Evolutionary conservation across 37 sponge, comb jelly and placozoan species (phyloP), one percentile per base, ranked within the genome.

Genomic region (Aplysina aerophoba): DNA sequence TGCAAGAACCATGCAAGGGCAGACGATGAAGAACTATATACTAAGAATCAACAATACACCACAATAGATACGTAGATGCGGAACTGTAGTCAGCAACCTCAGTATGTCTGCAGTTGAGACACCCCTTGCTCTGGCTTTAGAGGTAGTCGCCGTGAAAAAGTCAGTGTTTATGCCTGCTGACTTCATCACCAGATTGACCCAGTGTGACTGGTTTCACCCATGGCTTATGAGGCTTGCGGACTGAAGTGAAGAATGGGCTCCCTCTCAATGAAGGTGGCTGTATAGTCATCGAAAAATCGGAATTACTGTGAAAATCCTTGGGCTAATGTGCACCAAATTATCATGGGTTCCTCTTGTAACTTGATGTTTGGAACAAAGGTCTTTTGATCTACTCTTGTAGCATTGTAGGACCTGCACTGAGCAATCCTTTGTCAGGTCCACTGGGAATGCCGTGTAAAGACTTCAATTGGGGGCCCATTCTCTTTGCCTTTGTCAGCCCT

Each of bases 101-200:
- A 87, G 81, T 71, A 87, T 87, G 56, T 87, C 87, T 25, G 25
- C 27, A 11, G 81, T 58, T 19, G 87, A 71, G n/a, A 87, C 73
- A 31, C 69, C 87, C 13, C 38, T 22, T 12, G 72, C 82, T 27
- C 37, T 69, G 1, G 71, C 87, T 20, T 67, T 69, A 6, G 81
- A 81, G 35, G 81, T 66, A 19, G 81, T 0, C 21, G 87, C 81
- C 0, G 22, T 55, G 66, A 79, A 65, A 58, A 80, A 79, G 24
- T 17, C 21, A 0, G 87, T 87, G 73, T 87, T 38, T 20, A 87
- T 87, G 12, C 87, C 24, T 14, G 15, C 4, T 44, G 50, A 44
- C 6, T 44, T 8, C 40, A 87, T 55, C 5, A 67, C 71, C 3
- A 0, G 31, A 40, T 81, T 80, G 2, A 87, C 44, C 87, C 87